Percentiles rank a stretch among this genome's conserved stretches.
Conservation (phyloP, 2,888 invertebrate species). For the Salticus scenicus region DNA sequence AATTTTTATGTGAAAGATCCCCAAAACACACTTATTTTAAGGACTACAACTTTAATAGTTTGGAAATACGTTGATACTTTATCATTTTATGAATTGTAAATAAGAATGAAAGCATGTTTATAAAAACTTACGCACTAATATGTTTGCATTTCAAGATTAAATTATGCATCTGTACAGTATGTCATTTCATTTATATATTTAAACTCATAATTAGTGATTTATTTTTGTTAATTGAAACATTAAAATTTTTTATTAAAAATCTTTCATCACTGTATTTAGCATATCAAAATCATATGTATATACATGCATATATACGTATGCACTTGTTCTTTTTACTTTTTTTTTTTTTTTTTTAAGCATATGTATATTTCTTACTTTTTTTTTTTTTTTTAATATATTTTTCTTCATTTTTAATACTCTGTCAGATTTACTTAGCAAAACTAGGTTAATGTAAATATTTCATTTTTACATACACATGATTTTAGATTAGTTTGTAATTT, state of each 20-base stretch:
- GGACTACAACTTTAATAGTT: too few species aligned
- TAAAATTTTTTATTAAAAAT: not conserved
- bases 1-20: too few species aligned
- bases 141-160: too few species aligned
- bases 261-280: not conserved
- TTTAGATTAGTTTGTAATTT: too few species aligned
- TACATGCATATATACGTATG: not conserved
- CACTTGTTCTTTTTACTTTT: not conserved
- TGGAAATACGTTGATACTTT: too few species aligned
- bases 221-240: not conserved
- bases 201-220: not conserved
- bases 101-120: too few species aligned
- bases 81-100: too few species aligned
- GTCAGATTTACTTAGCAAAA: not conserved
- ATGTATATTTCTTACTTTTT: not conserved
- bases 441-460: not conserved
- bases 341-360: too few species aligned
- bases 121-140: too few species aligned
- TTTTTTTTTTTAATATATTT: not conserved
- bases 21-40: too few species aligned
- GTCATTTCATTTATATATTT: too few species aligned
- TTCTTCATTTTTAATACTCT: not conserved
- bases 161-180: too few species aligned
- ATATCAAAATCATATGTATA: not conserved
- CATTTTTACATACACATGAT: not conserved